Evolutionary conservation across 92 coral and sea anemone species (phyloP), one percentile per base, ranked within the genome.

Genomic region (Zoanthus sansibaricus): DNA sequence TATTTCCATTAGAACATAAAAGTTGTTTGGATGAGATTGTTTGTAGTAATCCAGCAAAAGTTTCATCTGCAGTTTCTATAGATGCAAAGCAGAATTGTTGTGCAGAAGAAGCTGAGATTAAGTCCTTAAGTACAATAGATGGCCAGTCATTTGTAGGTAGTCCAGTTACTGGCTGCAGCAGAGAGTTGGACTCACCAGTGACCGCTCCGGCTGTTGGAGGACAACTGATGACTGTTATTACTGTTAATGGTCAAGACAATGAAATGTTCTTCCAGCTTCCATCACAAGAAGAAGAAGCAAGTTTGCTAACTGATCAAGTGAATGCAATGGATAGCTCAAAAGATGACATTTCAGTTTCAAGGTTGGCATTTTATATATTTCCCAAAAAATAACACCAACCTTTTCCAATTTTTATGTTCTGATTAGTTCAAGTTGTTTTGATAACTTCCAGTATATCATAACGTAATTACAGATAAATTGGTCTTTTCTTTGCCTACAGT

Each of bases 301-400:
- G 9, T 45, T 64, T 47, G 18, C 84, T 42, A 68, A 18, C 33
- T 47, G 89, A 83, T 52, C 92, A 86, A 16, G 64, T 76, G 14
- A 89, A 87, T 46, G 90, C 88, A 54, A 48, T 83, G 68, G 93
- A 94, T 18, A 92, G 97, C 66, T 87, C 92, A 52, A 88, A 87
- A 77, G 94, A 89, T 79, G 88, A 91, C 76, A 67, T 88, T 15
- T 93, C 99, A 11, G 46, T 93, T 14, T 97, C 97, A 78, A 97
- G 99, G 99, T 97, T 31, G 82, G 98, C 77, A 20, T 72, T 45
- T 16, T 76, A 55, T 21, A 18, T 31, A 8, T n/a, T 54, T 21
- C 17, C 3, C 25, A 25, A 69, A 11, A 71, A 30, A 14, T 2
- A 58, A 58, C n/a, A 58, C 0, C 6, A 58, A 58, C 3, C 66